phyloP scores from a whole-genome alignment of 2,797 vertebrate genomes.

The Hydrophis major region DNA sequence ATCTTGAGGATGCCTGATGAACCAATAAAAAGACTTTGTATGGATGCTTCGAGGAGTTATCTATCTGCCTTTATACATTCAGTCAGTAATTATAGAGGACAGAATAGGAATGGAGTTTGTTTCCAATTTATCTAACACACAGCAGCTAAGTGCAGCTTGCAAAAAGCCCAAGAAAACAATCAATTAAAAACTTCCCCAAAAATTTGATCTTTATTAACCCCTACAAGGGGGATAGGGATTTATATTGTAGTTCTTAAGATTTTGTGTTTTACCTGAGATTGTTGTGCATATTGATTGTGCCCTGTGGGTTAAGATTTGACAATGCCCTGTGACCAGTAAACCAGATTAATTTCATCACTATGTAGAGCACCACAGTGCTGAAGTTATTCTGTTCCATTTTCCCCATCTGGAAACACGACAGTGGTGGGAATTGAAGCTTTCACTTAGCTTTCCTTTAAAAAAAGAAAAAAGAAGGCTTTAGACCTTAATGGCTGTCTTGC shows the following conservation, averaged over 20 bases:
- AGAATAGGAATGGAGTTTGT: neutral
- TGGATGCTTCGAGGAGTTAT: no score
- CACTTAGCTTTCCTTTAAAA: constrained; percentile 36
- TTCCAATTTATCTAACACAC: neutral
- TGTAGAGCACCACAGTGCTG: neutral
- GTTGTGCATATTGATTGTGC: neutral
- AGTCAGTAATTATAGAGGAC: no score
- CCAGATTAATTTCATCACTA: constrained; percentile 43
- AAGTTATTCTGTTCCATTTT: constrained; percentile 57
- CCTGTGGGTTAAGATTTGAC: neutral
- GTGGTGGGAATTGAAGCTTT: constrained; percentile 38
- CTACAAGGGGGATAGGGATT: neutral
- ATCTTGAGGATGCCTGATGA: no score
- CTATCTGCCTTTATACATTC: no score
- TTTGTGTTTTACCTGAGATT: neutral
- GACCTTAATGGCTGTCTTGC: constrained; percentile 15
- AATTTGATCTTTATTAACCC: neutral
- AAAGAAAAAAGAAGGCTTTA: neutral
- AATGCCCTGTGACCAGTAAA: neutral
- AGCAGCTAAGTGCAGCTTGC: neutral
- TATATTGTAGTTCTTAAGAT: neutral
- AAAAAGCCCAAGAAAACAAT: neutral
- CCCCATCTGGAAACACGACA: constrained; percentile 16
- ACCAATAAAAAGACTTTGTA: no score
- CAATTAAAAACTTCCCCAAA: neutral